These are phyloP conservation scores for Brachionus calyciflorus DNA, from an alignment of 1,140 invertebrate species.

Conservation along the genomic window DNA sequence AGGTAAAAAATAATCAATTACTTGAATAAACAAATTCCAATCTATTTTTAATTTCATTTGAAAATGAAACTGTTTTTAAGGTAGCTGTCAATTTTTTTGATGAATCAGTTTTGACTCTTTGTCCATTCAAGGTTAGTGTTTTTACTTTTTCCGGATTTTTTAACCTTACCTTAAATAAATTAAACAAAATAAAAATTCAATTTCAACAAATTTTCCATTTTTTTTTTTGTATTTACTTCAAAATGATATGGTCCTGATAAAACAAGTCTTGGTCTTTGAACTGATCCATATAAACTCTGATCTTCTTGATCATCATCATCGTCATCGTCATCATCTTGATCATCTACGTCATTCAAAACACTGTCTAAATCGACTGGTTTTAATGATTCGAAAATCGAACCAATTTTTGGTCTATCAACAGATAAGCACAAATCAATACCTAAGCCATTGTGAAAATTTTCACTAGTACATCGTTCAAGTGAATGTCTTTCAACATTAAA, in stretches of 20 bases:
- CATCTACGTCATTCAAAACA: neutral
- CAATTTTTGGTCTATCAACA: constrained; percentile 12
- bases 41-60: constrained; percentile 12
- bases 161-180: neutral
- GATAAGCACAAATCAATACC: constrained; percentile 26
- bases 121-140: neutral
- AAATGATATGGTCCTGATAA: constrained; percentile 37
- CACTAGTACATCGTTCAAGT: constrained; percentile 1
- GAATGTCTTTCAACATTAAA: constrained; percentile 2
- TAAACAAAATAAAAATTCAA: no score
- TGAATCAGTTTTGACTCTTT: neutral
- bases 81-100: neutral
- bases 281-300: neutral
- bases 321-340: constrained; percentile 26
- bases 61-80: neutral
- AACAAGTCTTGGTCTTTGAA: constrained; percentile 2
- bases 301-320: constrained; percentile 19
- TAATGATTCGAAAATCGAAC: neutral
- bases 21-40: constrained; percentile 12
- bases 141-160: constrained; percentile 40
- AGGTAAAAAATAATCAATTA: neutral
- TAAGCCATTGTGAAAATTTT: constrained; percentile 5
- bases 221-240: no score
- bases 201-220: no score
- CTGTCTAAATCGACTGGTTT: constrained; percentile 22